phyloP scores from a whole-genome alignment of 2,888 invertebrate species.

The Julus scanicus region DNA sequence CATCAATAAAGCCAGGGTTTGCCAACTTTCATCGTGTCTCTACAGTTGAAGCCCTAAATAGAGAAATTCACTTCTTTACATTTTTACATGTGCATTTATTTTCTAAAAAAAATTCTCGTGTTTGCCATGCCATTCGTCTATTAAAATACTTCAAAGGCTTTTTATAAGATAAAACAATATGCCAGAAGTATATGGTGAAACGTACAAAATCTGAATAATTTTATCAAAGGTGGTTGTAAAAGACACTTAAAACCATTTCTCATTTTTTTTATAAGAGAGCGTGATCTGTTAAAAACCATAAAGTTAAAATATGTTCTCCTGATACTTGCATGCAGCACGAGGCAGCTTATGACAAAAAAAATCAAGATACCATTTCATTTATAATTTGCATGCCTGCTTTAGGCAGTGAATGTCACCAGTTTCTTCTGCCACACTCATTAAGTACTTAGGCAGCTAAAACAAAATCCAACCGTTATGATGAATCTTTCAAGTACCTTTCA shows the following conservation, averaged over 20 bases:
- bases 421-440: not conserved
- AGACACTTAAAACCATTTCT: not conserved
- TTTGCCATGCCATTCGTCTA: not conserved
- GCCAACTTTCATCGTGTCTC: not conserved
- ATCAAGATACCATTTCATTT: not conserved
- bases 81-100: not conserved
- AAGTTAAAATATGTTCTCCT: not conserved
- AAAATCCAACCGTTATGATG: not conserved
- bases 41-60: not conserved
- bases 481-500: not conserved
- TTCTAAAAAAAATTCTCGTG: not conserved
- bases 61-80: not conserved
- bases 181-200: too few species aligned
- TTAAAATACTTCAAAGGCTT: too few species aligned
- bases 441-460: not conserved
- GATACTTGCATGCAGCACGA: not conserved
- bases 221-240: not conserved
- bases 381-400: not conserved
- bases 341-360: not conserved
- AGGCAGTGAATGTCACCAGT: not conserved
- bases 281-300: not conserved
- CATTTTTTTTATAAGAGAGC: not conserved
- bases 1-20: not conserved
- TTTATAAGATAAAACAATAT: too few species aligned
- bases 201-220: not conserved